Percentiles rank a stretch among this genome's conserved stretches.
phyloP scores from a whole-genome alignment of 2,797 vertebrate species.

The Amblyraja radiata region DNA sequence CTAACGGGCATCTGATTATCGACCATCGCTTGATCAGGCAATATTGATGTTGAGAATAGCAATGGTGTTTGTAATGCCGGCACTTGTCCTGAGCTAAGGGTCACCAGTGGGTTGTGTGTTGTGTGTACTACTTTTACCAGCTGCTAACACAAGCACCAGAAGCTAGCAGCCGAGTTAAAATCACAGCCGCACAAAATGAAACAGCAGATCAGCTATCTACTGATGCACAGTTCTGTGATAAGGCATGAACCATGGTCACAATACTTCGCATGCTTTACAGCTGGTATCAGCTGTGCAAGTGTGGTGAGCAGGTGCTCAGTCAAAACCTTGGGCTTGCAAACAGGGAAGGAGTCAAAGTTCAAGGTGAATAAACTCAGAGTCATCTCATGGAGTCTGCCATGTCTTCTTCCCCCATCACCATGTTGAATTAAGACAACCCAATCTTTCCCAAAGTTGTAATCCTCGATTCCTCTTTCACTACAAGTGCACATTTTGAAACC shows the following conservation, averaged over 20 bases:
- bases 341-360: not conserved
- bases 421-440: not conserved
- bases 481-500: not conserved
- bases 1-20: not conserved
- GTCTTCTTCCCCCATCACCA: not conserved
- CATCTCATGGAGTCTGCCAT: not conserved
- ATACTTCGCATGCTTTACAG: not conserved
- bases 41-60: not conserved
- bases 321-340: not conserved
- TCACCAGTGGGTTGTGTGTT: not conserved
- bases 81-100: not conserved
- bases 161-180: slow-evolving; percentile 6
- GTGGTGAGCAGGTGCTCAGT: not conserved
- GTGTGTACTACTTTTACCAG: not conserved
- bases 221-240: not conserved
- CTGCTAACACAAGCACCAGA: not conserved
- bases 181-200: not conserved
- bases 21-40: not conserved
- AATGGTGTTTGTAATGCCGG: not conserved
- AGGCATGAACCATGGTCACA: no score
- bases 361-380: not conserved
- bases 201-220: not conserved
- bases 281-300: not conserved
- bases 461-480: no score
- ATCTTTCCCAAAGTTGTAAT: not conserved